Conservation (phyloP, 2,113 vertebrate genomes). For the Campylomormyrus tamandua region DNA sequence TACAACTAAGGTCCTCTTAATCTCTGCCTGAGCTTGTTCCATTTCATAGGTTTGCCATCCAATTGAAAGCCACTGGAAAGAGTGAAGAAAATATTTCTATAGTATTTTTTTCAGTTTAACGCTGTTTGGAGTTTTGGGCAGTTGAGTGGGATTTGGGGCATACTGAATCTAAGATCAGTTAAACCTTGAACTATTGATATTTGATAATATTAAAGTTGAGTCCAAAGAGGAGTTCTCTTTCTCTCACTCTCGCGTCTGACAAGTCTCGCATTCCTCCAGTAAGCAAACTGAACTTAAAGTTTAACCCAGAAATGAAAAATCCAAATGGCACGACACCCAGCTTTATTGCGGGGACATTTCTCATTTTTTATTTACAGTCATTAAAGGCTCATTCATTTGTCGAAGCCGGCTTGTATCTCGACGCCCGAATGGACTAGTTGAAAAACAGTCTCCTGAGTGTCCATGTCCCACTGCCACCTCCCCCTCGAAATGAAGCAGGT, state of each 20-base stretch:
- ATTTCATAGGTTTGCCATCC: not conserved
- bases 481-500: not conserved
- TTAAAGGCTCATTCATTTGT: not conserved
- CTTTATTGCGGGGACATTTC: not conserved
- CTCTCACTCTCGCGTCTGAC: not conserved
- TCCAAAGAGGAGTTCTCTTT: not conserved
- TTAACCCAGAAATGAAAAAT: not conserved
- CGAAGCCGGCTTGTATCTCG: not conserved
- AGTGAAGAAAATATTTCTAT: not conserved
- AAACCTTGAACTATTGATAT: not conserved
- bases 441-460: not conserved
- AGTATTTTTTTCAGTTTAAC: not conserved
- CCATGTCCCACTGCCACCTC: not conserved
- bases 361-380: not conserved
- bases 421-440: not conserved
- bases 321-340: not conserved
- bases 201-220: not conserved
- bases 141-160: not conserved
- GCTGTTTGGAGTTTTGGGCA: not conserved
- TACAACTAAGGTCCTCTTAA: conserved; percentile 1
- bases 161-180: not conserved
- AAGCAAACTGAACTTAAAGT: not conserved
- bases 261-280: not conserved
- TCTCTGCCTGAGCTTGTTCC: conserved; percentile 4
- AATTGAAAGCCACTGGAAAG: not conserved